A percentile compares a stretch with the other conserved stretches of the same genome.
Conservation (phyloP, 2,113 vertebrate genomes). For the Megaceryle torquata region DNA sequence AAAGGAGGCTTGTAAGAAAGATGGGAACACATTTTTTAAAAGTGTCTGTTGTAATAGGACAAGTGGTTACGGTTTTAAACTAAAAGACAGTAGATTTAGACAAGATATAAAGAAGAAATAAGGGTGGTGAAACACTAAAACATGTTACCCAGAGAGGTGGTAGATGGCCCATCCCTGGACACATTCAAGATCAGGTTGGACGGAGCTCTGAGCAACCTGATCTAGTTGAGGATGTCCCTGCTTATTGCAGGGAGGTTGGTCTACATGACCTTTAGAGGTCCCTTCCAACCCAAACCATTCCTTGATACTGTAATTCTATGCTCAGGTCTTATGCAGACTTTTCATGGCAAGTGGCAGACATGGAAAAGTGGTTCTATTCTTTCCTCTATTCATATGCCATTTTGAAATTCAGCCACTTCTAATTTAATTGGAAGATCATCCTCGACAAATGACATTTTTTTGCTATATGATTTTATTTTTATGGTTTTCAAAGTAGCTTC, state of each 20-base stretch:
- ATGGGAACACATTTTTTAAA: too few relatives aligned
- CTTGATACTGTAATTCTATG: background rate
- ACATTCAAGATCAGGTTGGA: too few relatives aligned
- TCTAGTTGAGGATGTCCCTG: too few relatives aligned
- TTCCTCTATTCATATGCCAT: background rate
- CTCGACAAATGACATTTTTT: background rate
- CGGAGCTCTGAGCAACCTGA: too few relatives aligned
- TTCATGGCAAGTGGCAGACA: background rate
- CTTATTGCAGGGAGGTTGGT: too few relatives aligned
- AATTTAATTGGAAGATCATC: conserved; percentile 29
- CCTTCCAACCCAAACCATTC: background rate
- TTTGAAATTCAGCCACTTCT: background rate
- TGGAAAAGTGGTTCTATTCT: background rate
- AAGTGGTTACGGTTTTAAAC: background rate
- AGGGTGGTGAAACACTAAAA: background rate
- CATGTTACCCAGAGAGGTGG: background rate
- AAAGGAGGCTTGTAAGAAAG: too few relatives aligned
- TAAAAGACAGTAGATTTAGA: too few relatives aligned
- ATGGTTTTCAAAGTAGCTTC: background rate
- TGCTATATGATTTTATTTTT: background rate
- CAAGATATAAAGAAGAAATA: too few relatives aligned
- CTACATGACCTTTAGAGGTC: too few relatives aligned
- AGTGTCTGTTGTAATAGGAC: background rate
- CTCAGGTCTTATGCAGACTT: background rate
- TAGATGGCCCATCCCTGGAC: too few relatives aligned